phyloP scores from a whole-genome alignment of 1,140 invertebrate species.

The Bicyclus anynana region DNA sequence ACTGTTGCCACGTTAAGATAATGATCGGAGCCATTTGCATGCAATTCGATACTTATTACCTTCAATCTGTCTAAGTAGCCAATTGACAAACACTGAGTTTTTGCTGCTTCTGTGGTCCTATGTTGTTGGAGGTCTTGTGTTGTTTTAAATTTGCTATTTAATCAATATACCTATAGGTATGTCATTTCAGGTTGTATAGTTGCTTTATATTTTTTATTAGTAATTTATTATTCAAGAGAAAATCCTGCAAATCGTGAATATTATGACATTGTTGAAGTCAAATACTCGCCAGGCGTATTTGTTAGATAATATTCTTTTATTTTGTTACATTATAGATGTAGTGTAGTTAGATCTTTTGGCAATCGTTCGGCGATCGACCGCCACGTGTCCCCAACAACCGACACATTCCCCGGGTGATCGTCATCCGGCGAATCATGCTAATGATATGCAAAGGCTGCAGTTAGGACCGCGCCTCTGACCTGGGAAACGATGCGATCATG shows the following conservation, averaged over 20 bases:
- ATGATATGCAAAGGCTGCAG: conserved; percentile 53
- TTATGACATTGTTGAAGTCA: no score
- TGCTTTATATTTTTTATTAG: no score
- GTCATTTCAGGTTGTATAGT: no score
- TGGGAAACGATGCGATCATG: conserved; percentile 1
- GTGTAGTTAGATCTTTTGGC: conserved; percentile 37
- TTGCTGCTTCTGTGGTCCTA: background rate
- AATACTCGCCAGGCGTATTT: no score
- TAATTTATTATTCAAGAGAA: no score
- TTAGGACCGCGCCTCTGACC: conserved; percentile 39
- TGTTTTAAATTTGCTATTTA: no score
- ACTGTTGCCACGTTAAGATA: conserved; percentile 57
- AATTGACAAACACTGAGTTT: background rate
- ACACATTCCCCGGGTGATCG: conserved; percentile 45
- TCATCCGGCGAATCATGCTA: conserved; percentile 57
- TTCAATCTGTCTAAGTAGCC: conserved; percentile 3
- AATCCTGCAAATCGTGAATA: no score
- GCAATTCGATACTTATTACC: conserved; percentile 35
- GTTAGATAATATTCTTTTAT: no score
- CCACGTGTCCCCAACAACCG: conserved; percentile 30
- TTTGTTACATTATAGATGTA: no score
- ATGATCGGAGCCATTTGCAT: conserved; percentile 46
- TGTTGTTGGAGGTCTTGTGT: no score
- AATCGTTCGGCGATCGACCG: conserved; percentile 47
- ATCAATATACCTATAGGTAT: no score